Base-by-base conservation (phyloP, 1,140 invertebrate species). In the Diabrotica virgifera region DNA sequence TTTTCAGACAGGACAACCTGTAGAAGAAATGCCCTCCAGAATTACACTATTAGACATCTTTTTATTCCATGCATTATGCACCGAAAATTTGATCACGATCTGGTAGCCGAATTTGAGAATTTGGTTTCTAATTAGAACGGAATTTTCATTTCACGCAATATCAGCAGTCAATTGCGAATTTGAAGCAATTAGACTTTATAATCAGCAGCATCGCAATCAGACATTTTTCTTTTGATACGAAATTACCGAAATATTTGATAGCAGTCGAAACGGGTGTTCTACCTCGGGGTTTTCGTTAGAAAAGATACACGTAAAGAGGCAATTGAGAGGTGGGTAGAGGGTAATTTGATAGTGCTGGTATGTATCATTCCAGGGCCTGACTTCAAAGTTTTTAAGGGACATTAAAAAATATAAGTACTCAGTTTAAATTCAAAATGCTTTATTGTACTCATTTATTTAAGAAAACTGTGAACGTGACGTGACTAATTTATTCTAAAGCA, bases 201-300 rank as follows among this genome's bases (percentile, higher is more conserved):
- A 46, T 46, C 8, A 46, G 40, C 40, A 11, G 6, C 8, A 46
- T 46, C 40, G n/a, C n/a, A 10, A 8, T 46, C n/a, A 46, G 40
- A 46, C 24, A 46, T 46, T 46, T 46, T 46, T 46, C 8, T n/a
- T n/a, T n/a, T 46, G 40, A 46, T 46, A 8, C 40, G 40, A 8
- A 46, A 46, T 46, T 46, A 46, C 40, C 40, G n/a, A 46, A 46
- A 46, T 46, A 46, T 46, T 46, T 46, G 40, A 46, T 46, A 46
- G 8, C 24, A 24, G 1, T 4, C 24, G 24, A 24, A 11, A 46
- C 40, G 8, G 40, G 40, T 46, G 40, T 46, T 10, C 8, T 8
- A 46, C 40, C 40, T 46, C n/a, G n/a, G 40, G 40, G 40, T 8
- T 46, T 10, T 46, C 40, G 40, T 46, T 46, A 46, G 40, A 46